Evolutionary conservation across 1,140 invertebrate species (phyloP).

Genomic region (Archegozetes longisetosus): DNA sequence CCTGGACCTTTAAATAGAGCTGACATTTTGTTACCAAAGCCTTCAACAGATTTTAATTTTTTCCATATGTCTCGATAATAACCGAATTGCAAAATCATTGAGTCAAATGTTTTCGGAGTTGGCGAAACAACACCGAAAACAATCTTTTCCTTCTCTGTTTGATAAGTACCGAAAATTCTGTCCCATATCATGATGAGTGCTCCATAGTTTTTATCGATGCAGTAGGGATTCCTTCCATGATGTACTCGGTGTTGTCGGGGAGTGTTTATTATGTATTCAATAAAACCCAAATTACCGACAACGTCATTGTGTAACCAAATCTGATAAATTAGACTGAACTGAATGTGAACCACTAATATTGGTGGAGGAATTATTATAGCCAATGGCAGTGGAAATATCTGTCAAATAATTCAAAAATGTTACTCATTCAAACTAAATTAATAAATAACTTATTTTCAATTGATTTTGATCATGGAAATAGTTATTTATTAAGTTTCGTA

Average conservation of each 20-base stretch:
- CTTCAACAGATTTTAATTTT: slow-evolving; percentile 12
- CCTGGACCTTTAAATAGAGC: slow-evolving; percentile 21
- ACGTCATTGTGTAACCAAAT: slow-evolving; percentile 81
- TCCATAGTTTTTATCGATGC: slow-evolving; percentile 46
- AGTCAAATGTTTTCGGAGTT: slow-evolving; percentile 53
- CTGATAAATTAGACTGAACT: slow-evolving; percentile 74
- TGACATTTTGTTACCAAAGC: slow-evolving; percentile 14
- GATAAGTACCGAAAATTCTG: slow-evolving; percentile 38
- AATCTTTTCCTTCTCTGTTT: slow-evolving; percentile 39
- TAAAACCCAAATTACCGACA: slow-evolving; percentile 51
- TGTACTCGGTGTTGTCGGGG: slow-evolving; percentile 76
- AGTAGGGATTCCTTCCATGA: slow-evolving; percentile 55
- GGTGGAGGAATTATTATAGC: slow-evolving; percentile 63
- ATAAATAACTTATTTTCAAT: background rate
- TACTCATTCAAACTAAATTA: too few relatives aligned
- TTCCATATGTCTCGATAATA: slow-evolving; percentile 16
- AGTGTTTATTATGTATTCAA: slow-evolving; percentile 71
- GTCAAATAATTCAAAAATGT: too few relatives aligned
- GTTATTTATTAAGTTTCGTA: too few relatives aligned
- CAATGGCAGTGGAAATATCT: slow-evolving; percentile 71
- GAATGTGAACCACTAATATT: slow-evolving; percentile 60
- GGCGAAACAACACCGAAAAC: slow-evolving; percentile 69
- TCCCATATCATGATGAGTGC: slow-evolving; percentile 46
- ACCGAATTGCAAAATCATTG: slow-evolving; percentile 35
- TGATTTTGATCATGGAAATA: background rate